Evolutionary conservation across 2,113 vertebrate species (phyloP).

Genomic region (Sula dactylatra): DNA sequence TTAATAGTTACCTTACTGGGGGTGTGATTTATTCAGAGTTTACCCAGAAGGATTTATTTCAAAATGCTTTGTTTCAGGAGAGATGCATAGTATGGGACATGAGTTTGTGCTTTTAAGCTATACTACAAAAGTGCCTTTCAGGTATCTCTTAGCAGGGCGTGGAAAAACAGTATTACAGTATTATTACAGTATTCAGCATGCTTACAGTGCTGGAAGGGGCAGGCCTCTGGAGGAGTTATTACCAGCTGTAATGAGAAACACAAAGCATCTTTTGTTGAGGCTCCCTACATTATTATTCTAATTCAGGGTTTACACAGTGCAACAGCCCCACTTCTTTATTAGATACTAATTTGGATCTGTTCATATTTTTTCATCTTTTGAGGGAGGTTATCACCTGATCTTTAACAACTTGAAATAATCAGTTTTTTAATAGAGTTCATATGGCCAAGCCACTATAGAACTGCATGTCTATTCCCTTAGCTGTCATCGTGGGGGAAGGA

Average conservation of each 20-base stretch:
- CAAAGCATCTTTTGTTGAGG: background rate
- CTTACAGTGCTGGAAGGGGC: background rate
- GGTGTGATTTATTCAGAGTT: too few species aligned
- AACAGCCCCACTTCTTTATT: background rate
- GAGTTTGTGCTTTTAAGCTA: background rate
- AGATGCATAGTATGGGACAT: background rate
- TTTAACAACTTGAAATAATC: slow-evolving; percentile 9
- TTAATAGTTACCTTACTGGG: background rate
- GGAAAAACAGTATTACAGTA: fast-evolving
- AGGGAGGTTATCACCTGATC: background rate
- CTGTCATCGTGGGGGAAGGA: background rate
- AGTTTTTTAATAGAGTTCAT: background rate
- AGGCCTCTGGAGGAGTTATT: background rate
- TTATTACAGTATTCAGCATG: fast-evolving
- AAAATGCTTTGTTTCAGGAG: background rate
- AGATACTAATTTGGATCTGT: background rate
- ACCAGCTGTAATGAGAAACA: background rate
- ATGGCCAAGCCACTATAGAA: background rate
- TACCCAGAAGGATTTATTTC: background rate
- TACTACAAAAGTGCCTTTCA: background rate
- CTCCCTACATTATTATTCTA: background rate
- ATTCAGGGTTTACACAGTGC: background rate
- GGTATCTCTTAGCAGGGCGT: fast-evolving
- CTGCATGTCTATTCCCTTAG: background rate
- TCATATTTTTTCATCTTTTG: background rate